Percentiles rank a stretch among this genome's conserved stretches.
Evolutionary conservation across 2,888 invertebrate species (phyloP).

Genomic region (Conistra vaccinii): DNA sequence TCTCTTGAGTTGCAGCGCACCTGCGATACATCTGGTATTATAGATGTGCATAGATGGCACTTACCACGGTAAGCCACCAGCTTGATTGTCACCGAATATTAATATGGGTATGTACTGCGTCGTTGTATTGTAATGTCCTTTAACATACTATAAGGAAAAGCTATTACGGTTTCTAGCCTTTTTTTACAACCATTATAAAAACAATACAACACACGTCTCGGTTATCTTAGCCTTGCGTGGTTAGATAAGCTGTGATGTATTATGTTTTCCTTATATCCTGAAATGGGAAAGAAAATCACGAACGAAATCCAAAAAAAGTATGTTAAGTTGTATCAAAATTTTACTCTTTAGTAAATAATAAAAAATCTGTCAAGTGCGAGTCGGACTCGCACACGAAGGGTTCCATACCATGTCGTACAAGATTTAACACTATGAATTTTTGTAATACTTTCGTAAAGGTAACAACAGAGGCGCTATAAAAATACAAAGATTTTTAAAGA

Average conservation of each 20-base stretch:
- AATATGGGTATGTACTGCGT: not conserved
- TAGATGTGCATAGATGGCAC: not conserved
- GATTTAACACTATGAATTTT: too few species aligned
- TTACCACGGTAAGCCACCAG: not conserved
- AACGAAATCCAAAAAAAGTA: not conserved
- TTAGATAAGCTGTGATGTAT: slow-evolving; percentile 60
- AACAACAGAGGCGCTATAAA: too few species aligned
- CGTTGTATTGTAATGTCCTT: not conserved
- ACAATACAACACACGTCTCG: slow-evolving; percentile 48
- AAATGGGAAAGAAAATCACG: slow-evolving; percentile 35
- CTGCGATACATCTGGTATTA: not conserved
- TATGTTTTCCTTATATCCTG: slow-evolving; percentile 45
- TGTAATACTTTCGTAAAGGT: too few species aligned
- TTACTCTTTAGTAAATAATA: not conserved
- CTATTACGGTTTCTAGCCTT: slow-evolving; percentile 14
- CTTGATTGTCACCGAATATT: not conserved
- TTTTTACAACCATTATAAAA: slow-evolving; percentile 55
- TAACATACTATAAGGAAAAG: slow-evolving; percentile 12
- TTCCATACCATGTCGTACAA: too few species aligned
- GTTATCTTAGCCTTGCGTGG: slow-evolving; percentile 39
- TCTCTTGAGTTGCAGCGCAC: not conserved
- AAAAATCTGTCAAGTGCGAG: too few species aligned
- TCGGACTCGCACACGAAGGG: too few species aligned
- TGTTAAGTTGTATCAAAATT: not conserved
- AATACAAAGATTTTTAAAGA: too few species aligned